Percentiles rank a stretch among this genome's conserved stretches.
These are phyloP conservation scores for Ceratosolen fusciceps DNA, from an alignment of 1,140 invertebrate genomes.

Conservation along the genomic window DNA sequence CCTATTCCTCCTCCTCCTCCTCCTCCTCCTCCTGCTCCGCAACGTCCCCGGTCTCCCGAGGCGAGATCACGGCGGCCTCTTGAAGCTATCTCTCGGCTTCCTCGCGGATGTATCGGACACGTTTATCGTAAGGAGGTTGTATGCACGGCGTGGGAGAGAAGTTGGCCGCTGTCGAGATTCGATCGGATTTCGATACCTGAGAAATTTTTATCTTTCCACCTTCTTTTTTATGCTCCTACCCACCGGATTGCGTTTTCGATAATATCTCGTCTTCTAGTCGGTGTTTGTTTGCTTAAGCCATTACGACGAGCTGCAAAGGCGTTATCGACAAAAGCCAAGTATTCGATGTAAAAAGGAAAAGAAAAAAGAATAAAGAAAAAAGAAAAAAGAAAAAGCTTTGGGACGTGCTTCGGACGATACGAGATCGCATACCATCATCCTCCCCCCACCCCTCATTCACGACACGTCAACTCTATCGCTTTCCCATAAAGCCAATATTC, in stretches of 20 bases:
- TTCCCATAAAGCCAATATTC: no score
- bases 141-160: not conserved
- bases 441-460: no score
- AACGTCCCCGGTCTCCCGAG: no score
- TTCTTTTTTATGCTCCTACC: not conserved
- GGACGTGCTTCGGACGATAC: not conserved
- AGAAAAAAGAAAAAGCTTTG: no score
- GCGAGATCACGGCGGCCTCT: no score
- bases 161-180: not conserved
- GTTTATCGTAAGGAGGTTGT: not conserved
- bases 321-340: not conserved
- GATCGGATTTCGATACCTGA: conserved; percentile 30
- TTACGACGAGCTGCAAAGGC: not conserved
- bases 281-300: not conserved
- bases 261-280: not conserved
- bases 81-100: no score
- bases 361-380: no score
- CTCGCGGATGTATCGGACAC: not conserved
- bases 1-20: no score
- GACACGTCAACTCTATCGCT: no score
- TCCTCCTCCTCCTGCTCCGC: no score
- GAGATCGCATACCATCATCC: no score
- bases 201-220: not conserved
- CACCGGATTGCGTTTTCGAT: not conserved
- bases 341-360: not conserved